Conservation (phyloP, 2,797 vertebrate species). For the Lithobates sylvaticus region DNA sequence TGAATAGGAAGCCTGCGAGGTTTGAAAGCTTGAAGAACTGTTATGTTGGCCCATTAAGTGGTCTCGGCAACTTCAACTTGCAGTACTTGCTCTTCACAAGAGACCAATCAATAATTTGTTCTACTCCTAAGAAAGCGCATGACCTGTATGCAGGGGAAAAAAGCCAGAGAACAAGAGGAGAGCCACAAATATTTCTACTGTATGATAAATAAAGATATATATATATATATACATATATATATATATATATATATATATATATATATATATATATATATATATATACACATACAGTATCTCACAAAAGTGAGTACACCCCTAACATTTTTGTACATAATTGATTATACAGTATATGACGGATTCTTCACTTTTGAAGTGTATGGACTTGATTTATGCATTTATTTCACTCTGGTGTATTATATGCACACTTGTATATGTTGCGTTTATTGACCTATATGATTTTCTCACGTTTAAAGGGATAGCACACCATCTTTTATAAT, state of each 20-base stretch:
- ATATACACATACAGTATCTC: no score
- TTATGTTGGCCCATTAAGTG: slow-evolving; percentile 31
- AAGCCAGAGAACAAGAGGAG: background rate
- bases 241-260: background rate
- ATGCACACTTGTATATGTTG: no score
- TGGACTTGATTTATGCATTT: background rate
- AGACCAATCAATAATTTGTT: slow-evolving; percentile 21
- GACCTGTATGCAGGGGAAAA: background rate
- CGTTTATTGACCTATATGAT: no score
- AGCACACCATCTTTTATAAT: no score
- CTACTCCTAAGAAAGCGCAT: slow-evolving; percentile 7
- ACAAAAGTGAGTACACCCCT: no score
- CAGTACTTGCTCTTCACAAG: slow-evolving; percentile 18
- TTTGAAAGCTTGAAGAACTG: slow-evolving; percentile 25
- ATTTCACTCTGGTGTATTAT: no score
- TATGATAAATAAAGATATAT: background rate
- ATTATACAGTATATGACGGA: no score
- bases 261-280: background rate
- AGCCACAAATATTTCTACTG: background rate
- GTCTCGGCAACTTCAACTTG: background rate
- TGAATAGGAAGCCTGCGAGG: slow-evolving; percentile 9
- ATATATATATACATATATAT: background rate
- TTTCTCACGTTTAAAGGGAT: no score
- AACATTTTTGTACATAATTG: no score
- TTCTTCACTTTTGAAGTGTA: no score